A percentile compares a stretch with the other conserved stretches of the same genome.
Conservation (phyloP, 2,797 vertebrate species). For the Aotus griseimembra region DNA sequence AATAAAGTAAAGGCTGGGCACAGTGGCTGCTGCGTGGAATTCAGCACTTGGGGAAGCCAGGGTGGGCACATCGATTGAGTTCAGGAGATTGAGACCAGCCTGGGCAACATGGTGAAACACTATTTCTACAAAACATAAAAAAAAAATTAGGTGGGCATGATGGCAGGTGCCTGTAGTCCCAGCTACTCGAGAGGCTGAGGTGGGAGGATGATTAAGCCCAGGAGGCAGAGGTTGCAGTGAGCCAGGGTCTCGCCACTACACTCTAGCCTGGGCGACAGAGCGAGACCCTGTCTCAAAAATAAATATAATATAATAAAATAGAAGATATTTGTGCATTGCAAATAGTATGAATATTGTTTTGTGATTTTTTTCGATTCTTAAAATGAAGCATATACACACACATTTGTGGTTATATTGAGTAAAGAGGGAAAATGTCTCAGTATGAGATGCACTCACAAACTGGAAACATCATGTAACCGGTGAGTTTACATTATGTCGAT, state of each 20-base stretch:
- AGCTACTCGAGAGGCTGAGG: no score
- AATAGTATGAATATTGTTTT: neutral
- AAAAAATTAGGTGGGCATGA: no score
- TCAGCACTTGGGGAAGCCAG: neutral
- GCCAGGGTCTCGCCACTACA: no score
- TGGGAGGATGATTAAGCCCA: no score
- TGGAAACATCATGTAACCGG: neutral
- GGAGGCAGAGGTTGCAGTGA: no score
- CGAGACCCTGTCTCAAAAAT: no score
- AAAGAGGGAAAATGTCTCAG: neutral
- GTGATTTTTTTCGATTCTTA: neutral
- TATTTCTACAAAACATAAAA: no score
- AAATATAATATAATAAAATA: neutral
- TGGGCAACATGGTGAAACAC: neutral
- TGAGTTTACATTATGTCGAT: conserved; percentile 19
- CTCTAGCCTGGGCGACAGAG: no score
- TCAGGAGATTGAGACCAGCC: neutral
- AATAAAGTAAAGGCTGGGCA: neutral
- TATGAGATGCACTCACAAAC: conserved; percentile 1
- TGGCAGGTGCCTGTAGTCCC: no score
- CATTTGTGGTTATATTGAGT: conserved; percentile 1
- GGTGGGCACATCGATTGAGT: no score
- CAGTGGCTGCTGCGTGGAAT: no score
- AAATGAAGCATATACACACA: neutral
- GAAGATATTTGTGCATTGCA: neutral